These are phyloP conservation scores for Phrynocephalus forsythii DNA, from an alignment of 2,797 vertebrate species.

Conservation along the genomic window DNA sequence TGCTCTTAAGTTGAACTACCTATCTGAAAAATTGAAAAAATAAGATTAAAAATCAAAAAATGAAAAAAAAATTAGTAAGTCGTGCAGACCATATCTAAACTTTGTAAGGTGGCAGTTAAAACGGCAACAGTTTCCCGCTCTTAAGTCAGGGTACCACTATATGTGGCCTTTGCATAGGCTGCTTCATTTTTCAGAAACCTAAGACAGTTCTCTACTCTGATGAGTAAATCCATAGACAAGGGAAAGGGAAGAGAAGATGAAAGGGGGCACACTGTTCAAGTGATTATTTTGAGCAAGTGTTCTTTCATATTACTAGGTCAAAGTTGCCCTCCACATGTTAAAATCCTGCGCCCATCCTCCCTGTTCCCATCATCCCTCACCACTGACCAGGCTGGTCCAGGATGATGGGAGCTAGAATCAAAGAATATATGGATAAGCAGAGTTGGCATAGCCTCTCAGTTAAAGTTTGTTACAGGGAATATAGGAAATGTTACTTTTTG, in stretches of 20 bases:
- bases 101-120: too few species aligned
- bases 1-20: too few species aligned
- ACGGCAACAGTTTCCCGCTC: too few species aligned
- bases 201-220: neutral
- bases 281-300: neutral
- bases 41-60: too few species aligned
- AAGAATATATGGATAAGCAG: neutral
- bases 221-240: neutral
- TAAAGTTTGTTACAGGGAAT: neutral
- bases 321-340: neutral
- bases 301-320: neutral
- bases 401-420: neutral
- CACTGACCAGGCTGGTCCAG: neutral
- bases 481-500: too few species aligned
- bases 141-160: too few species aligned
- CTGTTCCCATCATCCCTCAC: neutral
- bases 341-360: neutral
- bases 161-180: neutral
- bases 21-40: too few species aligned
- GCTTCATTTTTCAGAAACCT: neutral
- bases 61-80: too few species aligned
- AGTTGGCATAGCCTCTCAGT: neutral
- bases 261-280: neutral
- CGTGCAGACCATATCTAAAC: too few species aligned
- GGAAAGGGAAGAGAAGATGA: neutral